Base-by-base conservation (phyloP, 2,888 invertebrate genomes). In the Scaptomyza caliginosa region DNA sequence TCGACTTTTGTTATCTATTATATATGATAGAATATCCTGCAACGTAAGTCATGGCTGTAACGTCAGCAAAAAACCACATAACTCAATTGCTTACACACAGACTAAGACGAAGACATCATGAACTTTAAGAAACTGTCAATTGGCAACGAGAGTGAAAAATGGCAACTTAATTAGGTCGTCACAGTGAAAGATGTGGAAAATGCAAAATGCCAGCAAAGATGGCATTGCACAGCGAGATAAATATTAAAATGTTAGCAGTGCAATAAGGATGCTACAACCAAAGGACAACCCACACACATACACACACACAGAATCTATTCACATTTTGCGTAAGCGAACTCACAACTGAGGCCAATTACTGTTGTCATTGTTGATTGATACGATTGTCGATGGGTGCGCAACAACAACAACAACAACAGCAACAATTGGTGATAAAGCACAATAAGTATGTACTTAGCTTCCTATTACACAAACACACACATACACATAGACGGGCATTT, bases 271-370 rank as follows among this genome's bases (percentile, higher is more conserved):
- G 5, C 32, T 13, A 2, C 32, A 54, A 23, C 6, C 21, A 21
- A 50, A 21, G 4, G 10, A 17, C 59, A 8, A 11, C 51, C 63
- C 39, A 43, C 73, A 38, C 68, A 51, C 19, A 32, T 17, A 39
- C 34, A 21, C n/a, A 42, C 28, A 7, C 19, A 24, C 45, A 40
- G 10, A 38, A 10, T 24, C 54, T 10, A 62, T n/a, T 28, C 43
- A 43, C 48, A 40, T 75, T 72, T 71, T 75, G 60, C 86, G 76
- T 78, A 69, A 82, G 75, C 68, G 43, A 54, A 28, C 13, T 56
- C 49, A 43, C 57, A 58, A 36, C 66, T 57, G 59, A 63, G 54
- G 76, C 76, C 86, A 80, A 85, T 80, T 85, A 82, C 64, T 57
- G 57, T 16, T 26, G 34, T 42, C 58, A 67, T 67, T 78, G 71